Conservation (phyloP, 2,113 vertebrate genomes). For the Isichthys henryi region DNA sequence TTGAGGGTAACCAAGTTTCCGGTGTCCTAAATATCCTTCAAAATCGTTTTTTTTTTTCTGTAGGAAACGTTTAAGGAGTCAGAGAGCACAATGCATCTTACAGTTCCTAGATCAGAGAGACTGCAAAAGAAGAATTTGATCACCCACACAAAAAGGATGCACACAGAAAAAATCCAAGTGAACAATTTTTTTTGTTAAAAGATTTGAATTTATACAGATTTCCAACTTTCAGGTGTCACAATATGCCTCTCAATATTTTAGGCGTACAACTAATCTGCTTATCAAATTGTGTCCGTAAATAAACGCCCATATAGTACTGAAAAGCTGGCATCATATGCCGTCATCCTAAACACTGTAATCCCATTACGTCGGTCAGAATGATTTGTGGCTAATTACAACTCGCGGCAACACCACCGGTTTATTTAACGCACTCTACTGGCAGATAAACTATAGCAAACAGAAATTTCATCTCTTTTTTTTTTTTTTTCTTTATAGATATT, state of each 20-base stretch:
- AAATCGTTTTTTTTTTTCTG: neutral
- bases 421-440: neutral
- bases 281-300: neutral
- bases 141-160: neutral
- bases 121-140: neutral
- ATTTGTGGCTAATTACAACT: neutral
- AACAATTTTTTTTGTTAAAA: neutral
- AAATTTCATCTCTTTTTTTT: neutral
- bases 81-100: neutral
- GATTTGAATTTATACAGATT: neutral
- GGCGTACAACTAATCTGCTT: neutral
- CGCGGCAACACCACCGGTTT: neutral
- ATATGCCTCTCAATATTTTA: neutral
- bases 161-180: neutral
- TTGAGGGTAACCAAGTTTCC: neutral
- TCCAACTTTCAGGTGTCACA: neutral
- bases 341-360: neutral
- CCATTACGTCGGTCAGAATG: neutral
- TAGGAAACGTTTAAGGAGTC: too few species aligned
- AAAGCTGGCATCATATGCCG: neutral
- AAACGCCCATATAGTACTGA: neutral
- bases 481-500: neutral
- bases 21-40: neutral
- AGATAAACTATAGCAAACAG: neutral
- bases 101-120: neutral